Conservation (phyloP, 2,888 invertebrate genomes). For the Nezara viridula region DNA sequence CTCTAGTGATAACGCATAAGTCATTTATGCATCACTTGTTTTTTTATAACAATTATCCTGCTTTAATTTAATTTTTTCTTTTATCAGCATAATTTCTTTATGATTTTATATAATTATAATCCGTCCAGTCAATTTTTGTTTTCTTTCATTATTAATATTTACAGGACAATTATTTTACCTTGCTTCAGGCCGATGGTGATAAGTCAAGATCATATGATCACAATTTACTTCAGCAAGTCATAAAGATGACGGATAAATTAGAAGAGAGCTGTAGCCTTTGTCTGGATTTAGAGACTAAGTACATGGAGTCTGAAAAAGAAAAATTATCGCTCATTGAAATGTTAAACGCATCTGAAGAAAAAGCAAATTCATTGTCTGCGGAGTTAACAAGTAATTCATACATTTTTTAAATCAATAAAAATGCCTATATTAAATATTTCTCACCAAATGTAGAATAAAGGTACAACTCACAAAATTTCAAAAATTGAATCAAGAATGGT, state of each 20-base stretch:
- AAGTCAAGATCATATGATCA: constrained; percentile 32
- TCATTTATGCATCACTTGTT: too few species aligned
- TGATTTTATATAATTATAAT: too few species aligned
- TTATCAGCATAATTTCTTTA: not conserved
- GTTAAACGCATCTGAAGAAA: constrained; percentile 50
- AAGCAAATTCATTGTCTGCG: constrained; percentile 2
- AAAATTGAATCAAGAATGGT: too few species aligned
- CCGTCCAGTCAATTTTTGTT: not conserved
- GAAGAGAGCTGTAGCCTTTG: constrained; percentile 62
- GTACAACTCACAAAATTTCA: too few species aligned
- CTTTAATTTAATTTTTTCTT: too few species aligned
- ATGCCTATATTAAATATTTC: not conserved
- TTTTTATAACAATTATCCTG: too few species aligned
- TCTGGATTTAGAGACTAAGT: constrained; percentile 60
- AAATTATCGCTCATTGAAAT: constrained; percentile 45
- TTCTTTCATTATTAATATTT: not conserved
- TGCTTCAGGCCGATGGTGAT: constrained; percentile 30
- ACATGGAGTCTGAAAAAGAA: constrained; percentile 60
- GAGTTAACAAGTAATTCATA: constrained; percentile 50
- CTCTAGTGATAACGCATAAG: too few species aligned
- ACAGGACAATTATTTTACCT: not conserved
- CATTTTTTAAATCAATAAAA: not conserved
- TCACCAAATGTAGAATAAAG: too few species aligned
- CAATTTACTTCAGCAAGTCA: constrained; percentile 46
- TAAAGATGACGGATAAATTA: constrained; percentile 60